phyloP scores from a whole-genome alignment of 1,140 invertebrate genomes.

The Samia ricini region DNA sequence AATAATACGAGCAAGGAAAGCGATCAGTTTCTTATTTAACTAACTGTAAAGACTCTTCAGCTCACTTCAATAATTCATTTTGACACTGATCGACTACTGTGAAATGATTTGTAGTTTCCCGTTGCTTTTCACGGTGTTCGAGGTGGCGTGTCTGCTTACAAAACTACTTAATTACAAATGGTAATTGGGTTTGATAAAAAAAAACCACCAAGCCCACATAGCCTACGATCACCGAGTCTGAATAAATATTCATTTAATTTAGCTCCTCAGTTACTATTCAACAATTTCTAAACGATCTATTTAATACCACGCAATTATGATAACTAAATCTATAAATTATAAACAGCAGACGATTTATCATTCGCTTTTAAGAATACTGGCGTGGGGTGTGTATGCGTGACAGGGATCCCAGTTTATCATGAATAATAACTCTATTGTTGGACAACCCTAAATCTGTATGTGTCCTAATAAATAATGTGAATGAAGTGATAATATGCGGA shows the following conservation, averaged over 20 bases:
- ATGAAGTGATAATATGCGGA: slow-evolving; percentile 61
- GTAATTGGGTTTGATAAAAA: not conserved
- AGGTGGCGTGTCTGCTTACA: not conserved
- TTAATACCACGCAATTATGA: not conserved
- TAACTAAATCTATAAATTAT: not conserved
- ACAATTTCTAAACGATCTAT: not conserved
- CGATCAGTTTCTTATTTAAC: no score
- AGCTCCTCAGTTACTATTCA: not conserved
- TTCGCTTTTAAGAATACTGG: slow-evolving; percentile 28
- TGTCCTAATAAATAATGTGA: slow-evolving; percentile 51
- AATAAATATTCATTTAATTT: not conserved
- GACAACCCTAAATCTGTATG: slow-evolving; percentile 54
- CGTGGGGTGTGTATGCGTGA: slow-evolving; percentile 32
- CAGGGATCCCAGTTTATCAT: slow-evolving; percentile 43
- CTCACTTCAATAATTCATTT: no score
- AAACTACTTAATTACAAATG: not conserved
- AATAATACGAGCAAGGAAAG: no score
- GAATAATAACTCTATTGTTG: slow-evolving; percentile 48
- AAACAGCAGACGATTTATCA: not conserved
- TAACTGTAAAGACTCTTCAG: no score
- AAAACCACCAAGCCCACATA: not conserved
- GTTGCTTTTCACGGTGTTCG: not conserved
- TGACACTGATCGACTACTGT: not conserved
- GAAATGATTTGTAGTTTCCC: not conserved
- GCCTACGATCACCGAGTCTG: not conserved